A percentile compares a stretch with the other conserved stretches of the same genome.
These are phyloP conservation scores for Syrista parreyssii DNA, from an alignment of 2,888 invertebrate genomes.

Conservation along the genomic window DNA sequence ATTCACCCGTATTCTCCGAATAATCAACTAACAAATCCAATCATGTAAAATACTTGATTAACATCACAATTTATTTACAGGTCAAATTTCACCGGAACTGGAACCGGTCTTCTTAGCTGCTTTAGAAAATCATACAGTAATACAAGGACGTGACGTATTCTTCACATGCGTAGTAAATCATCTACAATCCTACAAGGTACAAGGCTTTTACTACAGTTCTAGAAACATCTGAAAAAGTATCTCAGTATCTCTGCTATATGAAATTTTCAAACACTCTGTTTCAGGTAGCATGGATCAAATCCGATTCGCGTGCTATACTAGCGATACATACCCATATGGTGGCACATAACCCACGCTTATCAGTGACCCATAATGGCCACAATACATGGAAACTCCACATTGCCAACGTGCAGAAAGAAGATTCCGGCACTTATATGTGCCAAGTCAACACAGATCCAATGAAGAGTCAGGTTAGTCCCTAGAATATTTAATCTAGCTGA, in stretches of 20 bases:
- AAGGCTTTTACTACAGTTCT: conserved; percentile 29
- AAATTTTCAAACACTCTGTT: conserved; percentile 10
- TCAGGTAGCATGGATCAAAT: conserved; percentile 94
- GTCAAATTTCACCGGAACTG: conserved; percentile 76
- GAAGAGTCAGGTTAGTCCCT: conserved; percentile 81
- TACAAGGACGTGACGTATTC: conserved; percentile 87
- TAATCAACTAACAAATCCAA: neutral
- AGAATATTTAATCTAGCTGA: neutral
- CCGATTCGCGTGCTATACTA: conserved; percentile 88
- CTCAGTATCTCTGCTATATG: neutral
- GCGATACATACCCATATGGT: conserved; percentile 92
- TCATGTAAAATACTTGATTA: neutral
- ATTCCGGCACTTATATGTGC: conserved; percentile 95
- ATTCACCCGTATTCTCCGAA: neutral
- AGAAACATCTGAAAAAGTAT: neutral
- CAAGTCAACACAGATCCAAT: conserved; percentile 93
- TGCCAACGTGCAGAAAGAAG: conserved; percentile 89
- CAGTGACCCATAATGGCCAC: conserved; percentile 92
- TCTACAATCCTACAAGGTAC: conserved; percentile 87
- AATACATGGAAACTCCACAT: conserved; percentile 94
- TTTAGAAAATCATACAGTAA: conserved; percentile 87
- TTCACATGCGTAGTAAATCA: conserved; percentile 94
- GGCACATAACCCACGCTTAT: conserved; percentile 85
- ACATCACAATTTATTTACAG: conserved; percentile 60
- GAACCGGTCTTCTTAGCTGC: conserved; percentile 87